phyloP scores from a whole-genome alignment of 2,888 invertebrate genomes.

The Hirtodrosophila cameraria region DNA sequence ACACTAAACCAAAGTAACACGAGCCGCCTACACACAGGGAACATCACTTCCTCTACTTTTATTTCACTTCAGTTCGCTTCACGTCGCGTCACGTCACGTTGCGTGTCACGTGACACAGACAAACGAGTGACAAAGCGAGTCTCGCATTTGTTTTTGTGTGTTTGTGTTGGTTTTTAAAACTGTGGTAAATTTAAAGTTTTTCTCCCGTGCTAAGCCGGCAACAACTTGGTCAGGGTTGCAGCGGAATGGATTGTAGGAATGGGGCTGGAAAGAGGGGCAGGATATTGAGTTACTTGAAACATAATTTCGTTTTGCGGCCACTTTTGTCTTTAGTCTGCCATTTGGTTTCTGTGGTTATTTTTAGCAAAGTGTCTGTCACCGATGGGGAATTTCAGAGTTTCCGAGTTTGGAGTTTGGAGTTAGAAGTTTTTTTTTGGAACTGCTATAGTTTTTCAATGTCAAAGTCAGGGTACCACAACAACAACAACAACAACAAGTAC shows the following conservation, averaged over 20 bases:
- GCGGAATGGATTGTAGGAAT: neutral
- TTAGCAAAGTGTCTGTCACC: conserved; percentile 44
- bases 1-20: conserved; percentile 56
- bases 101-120: conserved; percentile 72
- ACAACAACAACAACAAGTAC: conserved; percentile 10
- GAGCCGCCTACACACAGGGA: conserved; percentile 39
- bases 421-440: conserved; percentile 18
- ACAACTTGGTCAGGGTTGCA: conserved; percentile 13
- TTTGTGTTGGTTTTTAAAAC: conserved; percentile 51
- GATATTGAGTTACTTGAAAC: conserved; percentile 74
- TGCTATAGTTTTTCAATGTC: conserved; percentile 71
- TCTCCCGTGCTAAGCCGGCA: conserved; percentile 24
- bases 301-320: conserved; percentile 73
- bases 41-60: conserved; percentile 15
- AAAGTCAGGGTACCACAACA: conserved; percentile 51
- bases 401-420: conserved; percentile 17
- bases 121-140: conserved; percentile 72
- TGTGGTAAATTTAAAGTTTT: conserved; percentile 69
- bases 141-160: conserved; percentile 28
- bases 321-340: conserved; percentile 58
- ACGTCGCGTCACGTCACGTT: conserved; percentile 51
- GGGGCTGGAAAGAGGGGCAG: conserved; percentile 19
- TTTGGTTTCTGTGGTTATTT: conserved; percentile 67
- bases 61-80: conserved; percentile 16
- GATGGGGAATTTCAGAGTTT: neutral